phyloP scores from a whole-genome alignment of 2,888 invertebrate genomes.

The Sepiola atlantica region DNA sequence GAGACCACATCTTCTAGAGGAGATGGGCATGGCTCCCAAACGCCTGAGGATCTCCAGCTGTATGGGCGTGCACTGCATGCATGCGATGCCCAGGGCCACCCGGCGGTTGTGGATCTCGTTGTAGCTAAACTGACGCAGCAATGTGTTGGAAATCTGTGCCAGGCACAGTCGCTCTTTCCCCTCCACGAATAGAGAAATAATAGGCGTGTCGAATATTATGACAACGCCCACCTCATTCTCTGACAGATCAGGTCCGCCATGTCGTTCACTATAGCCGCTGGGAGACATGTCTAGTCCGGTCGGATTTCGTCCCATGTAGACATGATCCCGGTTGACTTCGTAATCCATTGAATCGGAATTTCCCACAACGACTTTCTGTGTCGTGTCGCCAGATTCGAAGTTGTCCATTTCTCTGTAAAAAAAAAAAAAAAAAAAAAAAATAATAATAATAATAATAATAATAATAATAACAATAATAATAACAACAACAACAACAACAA shows the following conservation, averaged over 20 bases:
- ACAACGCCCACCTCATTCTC: constrained; percentile 84
- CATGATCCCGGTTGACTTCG: constrained; percentile 25
- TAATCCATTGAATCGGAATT: constrained; percentile 36
- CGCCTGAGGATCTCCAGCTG: constrained; percentile 93
- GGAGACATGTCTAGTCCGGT: neutral
- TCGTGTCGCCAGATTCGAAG: neutral
- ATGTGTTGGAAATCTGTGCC: constrained; percentile 96
- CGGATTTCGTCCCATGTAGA: neutral
- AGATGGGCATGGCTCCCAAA: constrained; percentile 80
- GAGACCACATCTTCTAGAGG: constrained; percentile 84
- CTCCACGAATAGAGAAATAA: constrained; percentile 94
- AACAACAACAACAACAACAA: too few species aligned
- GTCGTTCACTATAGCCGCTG: neutral
- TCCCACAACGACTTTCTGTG: neutral
- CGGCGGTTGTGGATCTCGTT: constrained; percentile 94
- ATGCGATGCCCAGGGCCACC: constrained; percentile 92
- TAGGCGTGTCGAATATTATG: constrained; percentile 89
- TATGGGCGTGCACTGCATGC: constrained; percentile 94
- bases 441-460: neutral
- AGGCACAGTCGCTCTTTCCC: constrained; percentile 92
- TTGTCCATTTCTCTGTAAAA: constrained; percentile 33
- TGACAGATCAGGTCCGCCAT: neutral
- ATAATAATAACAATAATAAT: too few species aligned
- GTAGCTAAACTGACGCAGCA: constrained; percentile 95
- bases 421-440: neutral